phyloP scores from a whole-genome alignment of 2,113 vertebrate species.

The Hemiscyllium ocellatum region DNA sequence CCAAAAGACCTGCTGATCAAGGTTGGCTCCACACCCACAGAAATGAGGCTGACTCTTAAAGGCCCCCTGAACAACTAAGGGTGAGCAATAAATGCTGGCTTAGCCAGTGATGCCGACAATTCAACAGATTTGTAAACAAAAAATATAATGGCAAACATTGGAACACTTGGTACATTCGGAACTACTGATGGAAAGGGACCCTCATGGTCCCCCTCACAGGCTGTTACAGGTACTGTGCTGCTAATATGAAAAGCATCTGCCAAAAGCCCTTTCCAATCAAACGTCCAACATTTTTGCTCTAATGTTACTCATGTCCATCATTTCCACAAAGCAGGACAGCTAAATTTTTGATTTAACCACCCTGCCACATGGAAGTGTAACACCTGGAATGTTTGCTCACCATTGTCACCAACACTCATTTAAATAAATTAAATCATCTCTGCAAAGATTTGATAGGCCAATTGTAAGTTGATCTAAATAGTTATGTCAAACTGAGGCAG shows the following conservation, averaged over 20 bases:
- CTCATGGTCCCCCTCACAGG: too few relatives aligned
- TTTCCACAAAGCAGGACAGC: neutral
- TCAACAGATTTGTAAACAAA: too few relatives aligned
- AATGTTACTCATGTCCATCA: neutral
- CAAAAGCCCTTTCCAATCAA: neutral
- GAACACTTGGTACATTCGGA: neutral
- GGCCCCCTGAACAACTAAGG: too few relatives aligned
- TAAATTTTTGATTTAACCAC: neutral
- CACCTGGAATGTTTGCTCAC: neutral
- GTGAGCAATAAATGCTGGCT: too few relatives aligned
- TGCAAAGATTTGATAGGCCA: neutral
- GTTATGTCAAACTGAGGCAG: neutral
- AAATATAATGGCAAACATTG: neutral
- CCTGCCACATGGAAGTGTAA: neutral
- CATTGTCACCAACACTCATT: neutral
- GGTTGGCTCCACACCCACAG: too few relatives aligned
- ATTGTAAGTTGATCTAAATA: neutral
- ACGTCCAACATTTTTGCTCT: neutral
- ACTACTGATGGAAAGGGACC: neutral
- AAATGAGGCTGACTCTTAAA: too few relatives aligned
- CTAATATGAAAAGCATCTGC: neutral
- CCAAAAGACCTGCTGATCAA: too few relatives aligned
- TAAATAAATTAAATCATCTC: neutral
- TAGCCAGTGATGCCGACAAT: too few relatives aligned
- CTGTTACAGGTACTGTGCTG: neutral